Conservation (phyloP, 2,888 invertebrate genomes). For the Tuta absoluta region DNA sequence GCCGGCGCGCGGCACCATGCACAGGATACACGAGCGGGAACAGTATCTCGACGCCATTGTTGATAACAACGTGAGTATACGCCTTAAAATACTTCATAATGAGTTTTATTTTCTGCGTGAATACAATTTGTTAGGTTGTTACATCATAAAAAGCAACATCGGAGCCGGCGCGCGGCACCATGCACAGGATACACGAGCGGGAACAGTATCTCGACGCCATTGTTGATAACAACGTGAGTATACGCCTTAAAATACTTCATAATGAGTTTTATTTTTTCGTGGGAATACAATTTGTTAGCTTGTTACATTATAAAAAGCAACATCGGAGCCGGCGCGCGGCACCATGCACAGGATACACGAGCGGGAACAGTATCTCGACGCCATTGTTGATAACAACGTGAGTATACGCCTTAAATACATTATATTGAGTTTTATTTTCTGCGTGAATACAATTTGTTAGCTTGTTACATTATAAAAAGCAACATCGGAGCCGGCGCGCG, state of each 20-base stretch:
- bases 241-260: no score
- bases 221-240: slow-evolving; percentile 18
- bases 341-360: slow-evolving; percentile 53
- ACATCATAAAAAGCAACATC: no score
- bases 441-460: no score
- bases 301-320: no score
- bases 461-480: no score
- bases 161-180: slow-evolving; percentile 56
- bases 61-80: not conserved
- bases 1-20: slow-evolving; percentile 56
- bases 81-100: slow-evolving; percentile 36
- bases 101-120: no score
- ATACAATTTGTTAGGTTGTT: no score
- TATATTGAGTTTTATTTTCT: no score
- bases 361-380: slow-evolving; percentile 41
- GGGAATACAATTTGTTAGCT: no score
- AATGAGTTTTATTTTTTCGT: no score
- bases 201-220: slow-evolving; percentile 42
- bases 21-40: slow-evolving; percentile 41
- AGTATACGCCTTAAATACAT: no score
- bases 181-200: slow-evolving; percentile 44
- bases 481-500: slow-evolving; percentile 43
- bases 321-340: slow-evolving; percentile 33
- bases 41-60: slow-evolving; percentile 41
- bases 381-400: slow-evolving; percentile 31